Evolutionary conservation across 2,113 vertebrate species (phyloP).

Genomic region (Merops nubicus): DNA sequence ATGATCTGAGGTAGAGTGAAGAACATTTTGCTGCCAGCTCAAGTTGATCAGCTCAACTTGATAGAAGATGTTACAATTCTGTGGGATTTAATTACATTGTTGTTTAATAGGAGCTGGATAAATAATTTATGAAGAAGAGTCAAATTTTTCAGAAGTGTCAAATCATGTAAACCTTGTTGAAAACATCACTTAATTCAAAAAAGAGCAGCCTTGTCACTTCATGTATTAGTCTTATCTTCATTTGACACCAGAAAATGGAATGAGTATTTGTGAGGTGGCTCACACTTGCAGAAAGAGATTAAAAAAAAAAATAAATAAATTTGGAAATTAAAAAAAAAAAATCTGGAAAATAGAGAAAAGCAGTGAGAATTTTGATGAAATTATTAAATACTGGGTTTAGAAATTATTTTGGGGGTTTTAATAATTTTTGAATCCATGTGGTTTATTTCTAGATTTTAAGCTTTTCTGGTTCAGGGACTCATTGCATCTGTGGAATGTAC

Average conservation of each 20-base stretch:
- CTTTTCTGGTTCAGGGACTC: neutral
- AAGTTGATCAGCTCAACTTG: neutral
- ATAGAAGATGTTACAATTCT: neutral
- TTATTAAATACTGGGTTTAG: neutral
- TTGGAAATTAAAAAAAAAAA: neutral
- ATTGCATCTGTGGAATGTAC: neutral
- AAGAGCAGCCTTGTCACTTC: neutral
- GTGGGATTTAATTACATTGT: neutral
- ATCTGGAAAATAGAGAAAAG: neutral
- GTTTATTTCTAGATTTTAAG: neutral
- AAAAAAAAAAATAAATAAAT: neutral
- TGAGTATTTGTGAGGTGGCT: neutral
- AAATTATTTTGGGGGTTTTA: neutral
- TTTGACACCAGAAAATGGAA: neutral
- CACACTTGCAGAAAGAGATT: neutral
- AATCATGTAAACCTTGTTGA: neutral
- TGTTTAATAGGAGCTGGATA: neutral
- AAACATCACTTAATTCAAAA: neutral
- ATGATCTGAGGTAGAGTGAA: neutral
- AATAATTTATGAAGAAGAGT: neutral
- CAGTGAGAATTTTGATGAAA: neutral
- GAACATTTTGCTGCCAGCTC: neutral
- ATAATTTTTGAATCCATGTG: neutral
- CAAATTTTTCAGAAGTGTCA: neutral
- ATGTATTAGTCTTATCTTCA: neutral